Conservation (phyloP, 2,888 invertebrate genomes). For the Stegophylla sp. region DNA sequence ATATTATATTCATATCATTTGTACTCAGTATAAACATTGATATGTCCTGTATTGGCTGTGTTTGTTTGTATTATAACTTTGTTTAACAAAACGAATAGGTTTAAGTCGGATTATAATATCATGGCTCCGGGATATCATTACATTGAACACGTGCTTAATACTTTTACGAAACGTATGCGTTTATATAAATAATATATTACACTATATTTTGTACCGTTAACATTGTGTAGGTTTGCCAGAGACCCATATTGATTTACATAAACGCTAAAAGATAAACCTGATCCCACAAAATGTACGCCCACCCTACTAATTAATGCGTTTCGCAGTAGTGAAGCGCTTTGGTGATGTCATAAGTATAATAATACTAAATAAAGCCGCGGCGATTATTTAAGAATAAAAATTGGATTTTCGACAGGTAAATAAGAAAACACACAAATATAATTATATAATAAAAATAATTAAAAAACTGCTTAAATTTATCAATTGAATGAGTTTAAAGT, state of each 20-base stretch:
- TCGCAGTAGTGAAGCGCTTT: conserved; percentile 19
- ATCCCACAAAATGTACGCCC: conserved; percentile 49
- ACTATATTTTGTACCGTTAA: conserved; percentile 42
- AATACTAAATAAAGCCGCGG: neutral
- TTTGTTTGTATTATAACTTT: neutral
- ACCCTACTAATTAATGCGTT: conserved; percentile 50
- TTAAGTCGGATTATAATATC: neutral
- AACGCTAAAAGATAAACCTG: conserved; percentile 50
- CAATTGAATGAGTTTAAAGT: neutral
- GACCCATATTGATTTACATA: conserved; percentile 53
- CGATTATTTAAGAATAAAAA: neutral
- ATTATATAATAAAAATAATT: neutral
- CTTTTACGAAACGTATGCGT: neutral
- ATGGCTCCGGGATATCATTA: neutral
- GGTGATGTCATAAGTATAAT: conserved; percentile 29
- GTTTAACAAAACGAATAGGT: neutral
- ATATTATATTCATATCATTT: too few species aligned
- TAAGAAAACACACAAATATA: neutral
- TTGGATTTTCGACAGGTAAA: neutral
- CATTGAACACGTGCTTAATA: conserved; percentile 1
- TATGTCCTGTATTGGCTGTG: neutral
- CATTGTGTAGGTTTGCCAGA: conserved; percentile 43
- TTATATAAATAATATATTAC: neutral
- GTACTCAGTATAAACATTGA: too few species aligned
- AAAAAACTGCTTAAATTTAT: neutral